These are phyloP conservation scores for Lasioglossum figueresi DNA, from an alignment of 2,888 invertebrate species.

Conservation along the genomic window DNA sequence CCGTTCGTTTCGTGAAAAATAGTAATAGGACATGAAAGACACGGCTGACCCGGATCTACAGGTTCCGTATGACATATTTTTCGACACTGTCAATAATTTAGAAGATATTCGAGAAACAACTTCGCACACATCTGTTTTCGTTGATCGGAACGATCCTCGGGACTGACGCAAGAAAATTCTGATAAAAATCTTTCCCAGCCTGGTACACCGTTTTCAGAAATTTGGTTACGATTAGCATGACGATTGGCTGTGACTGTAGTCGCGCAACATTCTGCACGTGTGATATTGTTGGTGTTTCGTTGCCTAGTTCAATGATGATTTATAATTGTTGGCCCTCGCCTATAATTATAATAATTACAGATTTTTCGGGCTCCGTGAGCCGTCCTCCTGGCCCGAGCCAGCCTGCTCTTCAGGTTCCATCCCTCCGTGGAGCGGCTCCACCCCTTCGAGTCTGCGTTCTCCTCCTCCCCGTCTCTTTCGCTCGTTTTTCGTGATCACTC, in stretches of 20 bases:
- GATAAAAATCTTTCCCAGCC: no score
- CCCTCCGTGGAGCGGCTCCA: slow-evolving; percentile 70
- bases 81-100: no score
- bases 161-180: no score
- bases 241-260: background rate
- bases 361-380: slow-evolving; percentile 73
- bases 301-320: slow-evolving; percentile 81
- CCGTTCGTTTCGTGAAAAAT: no score
- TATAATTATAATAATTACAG: slow-evolving; percentile 82
- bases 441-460: slow-evolving; percentile 72
- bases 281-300: slow-evolving; percentile 75
- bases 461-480: slow-evolving; percentile 37
- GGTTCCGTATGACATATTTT: no score
- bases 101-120: no score
- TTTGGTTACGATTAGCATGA: no score
- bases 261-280: background rate
- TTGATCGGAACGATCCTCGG: no score
- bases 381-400: slow-evolving; percentile 48
- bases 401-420: slow-evolving; percentile 60
- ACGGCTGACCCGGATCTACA: no score
- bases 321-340: slow-evolving; percentile 79
- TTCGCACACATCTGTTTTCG: no score
- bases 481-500: slow-evolving; percentile 19
- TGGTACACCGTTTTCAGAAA: no score
- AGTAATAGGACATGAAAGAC: no score